Evolutionary conservation across 2,888 invertebrate species (phyloP), one percentile per base, ranked within the genome.

Genomic region (Lasioglossum morio): DNA sequence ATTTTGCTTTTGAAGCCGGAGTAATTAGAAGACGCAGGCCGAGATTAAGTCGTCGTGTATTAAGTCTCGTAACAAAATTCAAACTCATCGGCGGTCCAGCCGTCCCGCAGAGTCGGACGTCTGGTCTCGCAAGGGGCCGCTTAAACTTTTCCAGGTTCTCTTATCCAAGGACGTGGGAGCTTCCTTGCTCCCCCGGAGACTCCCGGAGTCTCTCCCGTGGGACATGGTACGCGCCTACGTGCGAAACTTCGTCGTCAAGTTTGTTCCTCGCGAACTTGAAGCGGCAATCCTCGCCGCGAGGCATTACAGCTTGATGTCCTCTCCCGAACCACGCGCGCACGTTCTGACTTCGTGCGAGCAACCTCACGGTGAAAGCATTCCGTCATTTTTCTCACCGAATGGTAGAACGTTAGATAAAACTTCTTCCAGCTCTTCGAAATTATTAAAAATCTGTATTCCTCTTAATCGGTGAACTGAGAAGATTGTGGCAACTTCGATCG

Each of bases 81-180:
- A 30, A 48, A 48, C 43, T 48, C 48, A 46, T 69, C 34, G 53
- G 53, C 53, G 69, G 69, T 69, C 69, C 37, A 5, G 37, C 40
- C 69, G 72, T 14, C 48, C 30, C 30, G 48, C 27, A 34, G 34
- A 48, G 48, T 34, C 48, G 48, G 30, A 69, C 69, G 63, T 63
- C 30, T 60, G 60, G 1, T 27, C 53, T 19, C 27, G 60, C 60
- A 27, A 60, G 60, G 2, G 16, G 16, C n/a, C 60, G 66, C n/a
- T 30, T 12, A 48, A 73, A 73, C 30, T 73, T 73, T 73, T 73
- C 48, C 48, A 34, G 34, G 72, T 73, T 73, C 30, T 73, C 48
- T 48, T 73, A 48, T 48, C 72, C 34, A 2, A 48, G 27, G 48
- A 73, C 27, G 66, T 34, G 23, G 19, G 10, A 66, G 23, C 34